Evolutionary conservation across 2,797 vertebrate genomes (phyloP).

Genomic region (Myotis planiceps): DNA sequence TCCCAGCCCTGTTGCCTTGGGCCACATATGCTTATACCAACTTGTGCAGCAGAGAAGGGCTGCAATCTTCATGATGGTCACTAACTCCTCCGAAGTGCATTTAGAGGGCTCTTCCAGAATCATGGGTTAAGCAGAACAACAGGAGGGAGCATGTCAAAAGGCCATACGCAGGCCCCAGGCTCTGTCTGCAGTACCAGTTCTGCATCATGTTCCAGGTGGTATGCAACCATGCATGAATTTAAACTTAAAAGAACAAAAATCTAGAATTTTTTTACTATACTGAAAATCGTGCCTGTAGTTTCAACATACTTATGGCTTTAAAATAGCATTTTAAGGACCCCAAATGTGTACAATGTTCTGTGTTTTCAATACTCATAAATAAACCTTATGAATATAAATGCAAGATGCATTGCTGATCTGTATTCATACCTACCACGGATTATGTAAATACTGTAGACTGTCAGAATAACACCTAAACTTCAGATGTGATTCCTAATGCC

Average conservation of each 20-base stretch:
- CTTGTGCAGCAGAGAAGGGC: background rate
- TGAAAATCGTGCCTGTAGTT: background rate
- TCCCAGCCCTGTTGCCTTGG: background rate
- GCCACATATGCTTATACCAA: background rate
- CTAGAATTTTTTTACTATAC: background rate
- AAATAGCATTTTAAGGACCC: background rate
- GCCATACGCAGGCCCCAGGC: background rate
- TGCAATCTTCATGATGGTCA: background rate
- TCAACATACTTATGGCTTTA: background rate
- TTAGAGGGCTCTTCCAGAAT: background rate
- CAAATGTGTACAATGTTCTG: background rate
- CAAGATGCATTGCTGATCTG: background rate
- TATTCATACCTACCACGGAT: background rate
- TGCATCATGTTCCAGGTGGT: background rate
- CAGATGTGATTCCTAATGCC: background rate
- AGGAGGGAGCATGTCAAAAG: background rate
- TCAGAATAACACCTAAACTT: background rate
- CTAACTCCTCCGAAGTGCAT: constrained; percentile 7
- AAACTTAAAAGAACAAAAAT: background rate
- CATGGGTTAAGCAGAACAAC: background rate
- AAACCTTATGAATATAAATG: background rate
- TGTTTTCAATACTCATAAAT: background rate
- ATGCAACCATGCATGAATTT: background rate
- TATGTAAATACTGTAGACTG: background rate
- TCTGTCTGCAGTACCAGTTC: background rate